Conservation (phyloP, 2,888 invertebrate species). For the Apamea anceps region DNA sequence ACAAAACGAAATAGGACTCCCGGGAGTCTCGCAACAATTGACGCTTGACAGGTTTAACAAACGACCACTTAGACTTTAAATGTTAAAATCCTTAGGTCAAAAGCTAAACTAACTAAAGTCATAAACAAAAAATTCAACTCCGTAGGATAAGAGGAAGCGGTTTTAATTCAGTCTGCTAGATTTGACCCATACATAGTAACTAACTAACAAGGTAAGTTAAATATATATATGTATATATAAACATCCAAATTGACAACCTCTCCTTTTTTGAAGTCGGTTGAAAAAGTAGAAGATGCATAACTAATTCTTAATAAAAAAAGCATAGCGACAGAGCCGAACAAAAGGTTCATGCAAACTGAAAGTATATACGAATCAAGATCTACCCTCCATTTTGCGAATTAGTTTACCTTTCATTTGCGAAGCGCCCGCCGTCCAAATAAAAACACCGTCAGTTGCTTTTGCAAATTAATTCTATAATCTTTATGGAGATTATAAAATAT, state of each 20-base stretch:
- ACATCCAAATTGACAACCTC: too few species aligned
- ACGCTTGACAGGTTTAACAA: background rate
- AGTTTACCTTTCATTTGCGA: conserved; percentile 88
- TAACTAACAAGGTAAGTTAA: too few species aligned
- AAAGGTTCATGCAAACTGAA: conserved; percentile 39
- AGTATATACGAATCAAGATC: conserved; percentile 55
- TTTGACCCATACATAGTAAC: too few species aligned
- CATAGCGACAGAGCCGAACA: conserved; percentile 9
- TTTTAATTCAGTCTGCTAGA: too few species aligned
- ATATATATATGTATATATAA: too few species aligned
- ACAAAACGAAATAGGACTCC: background rate
- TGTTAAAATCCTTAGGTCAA: background rate
- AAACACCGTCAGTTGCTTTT: conserved; percentile 66
- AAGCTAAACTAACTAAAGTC: too few species aligned
- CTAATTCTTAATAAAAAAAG: conserved; percentile 24
- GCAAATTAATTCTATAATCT: conserved; percentile 78
- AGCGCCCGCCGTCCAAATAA: conserved; percentile 75
- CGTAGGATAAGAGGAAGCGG: too few species aligned
- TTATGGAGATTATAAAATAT: conserved; percentile 71
- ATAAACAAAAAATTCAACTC: background rate
- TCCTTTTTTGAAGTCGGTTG: too few species aligned
- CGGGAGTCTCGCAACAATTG: background rate
- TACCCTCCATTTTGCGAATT: conserved; percentile 81
- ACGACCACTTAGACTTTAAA: background rate
- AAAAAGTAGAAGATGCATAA: background rate